Evolutionary conservation across 2,888 invertebrate genomes (phyloP), one percentile per base, ranked within the genome.

Genomic region (Agrotis ipsilon): DNA sequence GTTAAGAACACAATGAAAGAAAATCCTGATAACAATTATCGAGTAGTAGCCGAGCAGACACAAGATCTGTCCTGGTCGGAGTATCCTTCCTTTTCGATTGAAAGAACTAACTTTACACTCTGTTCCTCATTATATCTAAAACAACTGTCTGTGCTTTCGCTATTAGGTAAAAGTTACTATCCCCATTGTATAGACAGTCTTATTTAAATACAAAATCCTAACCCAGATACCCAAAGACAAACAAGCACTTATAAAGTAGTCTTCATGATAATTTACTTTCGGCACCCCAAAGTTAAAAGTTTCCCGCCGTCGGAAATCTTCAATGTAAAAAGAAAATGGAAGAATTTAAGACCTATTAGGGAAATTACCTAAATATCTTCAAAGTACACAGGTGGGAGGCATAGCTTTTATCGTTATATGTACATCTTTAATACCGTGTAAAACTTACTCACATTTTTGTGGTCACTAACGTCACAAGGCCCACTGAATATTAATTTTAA

Each of bases 341-440:
- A 48, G 43, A 79, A 45, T 70, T 71, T 71, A 52, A n/a, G 46
- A 63, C 59, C 57, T 74, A 59, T 67, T 80, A 68, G 0, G 70
- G 46, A 55, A 68, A 81, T 66, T 71, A 70, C 66, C 57, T 52
- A 27, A 75, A 81, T 77, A 57, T 55, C 2, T 70, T 66, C 19
- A 58, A 68, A 81, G 64, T 21, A 65, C 77, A 21, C 82, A 82
- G 71, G 80, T 82, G 82, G 59, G 55, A 39, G 57, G 51, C 72
- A 63, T 39, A 65, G 70, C 79, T 76, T 72, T 71, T 70, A 69
- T 13, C 72, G 19, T 78, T 63, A 69, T 18, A 55, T 62, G 11
- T 65, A 69, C 43, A 82, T 80, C 16, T 75, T 72, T 80, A 69
- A 76, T 67, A 49, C 24, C 5, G 6, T 45, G 39, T 57, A 18